phyloP scores from a whole-genome alignment of 2,797 vertebrate species.

The Holocentrus rufus region DNA sequence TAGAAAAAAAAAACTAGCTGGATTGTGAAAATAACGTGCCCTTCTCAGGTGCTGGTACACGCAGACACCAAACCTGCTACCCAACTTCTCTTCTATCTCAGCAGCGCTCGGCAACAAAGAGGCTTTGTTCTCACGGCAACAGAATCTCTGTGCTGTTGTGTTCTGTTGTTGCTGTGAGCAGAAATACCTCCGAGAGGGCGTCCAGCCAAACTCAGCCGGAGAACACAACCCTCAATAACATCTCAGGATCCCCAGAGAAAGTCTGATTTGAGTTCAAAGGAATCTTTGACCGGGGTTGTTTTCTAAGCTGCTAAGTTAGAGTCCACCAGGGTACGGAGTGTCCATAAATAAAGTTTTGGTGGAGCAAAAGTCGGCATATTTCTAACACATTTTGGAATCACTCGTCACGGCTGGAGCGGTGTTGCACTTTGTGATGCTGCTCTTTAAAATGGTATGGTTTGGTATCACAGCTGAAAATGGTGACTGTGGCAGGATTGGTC shows the following conservation, averaged over 20 bases:
- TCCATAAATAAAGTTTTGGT: background rate
- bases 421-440: no score
- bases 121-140: constrained; percentile 23
- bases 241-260: background rate
- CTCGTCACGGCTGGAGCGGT: no score
- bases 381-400: no score
- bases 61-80: background rate
- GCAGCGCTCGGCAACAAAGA: background rate
- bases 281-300: background rate
- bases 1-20: background rate
- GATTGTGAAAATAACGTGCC: background rate
- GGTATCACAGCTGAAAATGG: no score
- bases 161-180: background rate
- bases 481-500: no score
- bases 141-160: constrained; percentile 10
- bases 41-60: background rate
- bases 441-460: no score
- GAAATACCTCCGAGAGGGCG: background rate
- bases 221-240: background rate
- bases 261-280: background rate
- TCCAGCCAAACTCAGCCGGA: background rate
- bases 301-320: background rate
- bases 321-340: background rate
- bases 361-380: no score
- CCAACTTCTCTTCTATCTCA: background rate